Evolutionary conservation across 2,888 invertebrate species (phyloP), one percentile per base, ranked within the genome.

Genomic region (Cryptus armator): DNA sequence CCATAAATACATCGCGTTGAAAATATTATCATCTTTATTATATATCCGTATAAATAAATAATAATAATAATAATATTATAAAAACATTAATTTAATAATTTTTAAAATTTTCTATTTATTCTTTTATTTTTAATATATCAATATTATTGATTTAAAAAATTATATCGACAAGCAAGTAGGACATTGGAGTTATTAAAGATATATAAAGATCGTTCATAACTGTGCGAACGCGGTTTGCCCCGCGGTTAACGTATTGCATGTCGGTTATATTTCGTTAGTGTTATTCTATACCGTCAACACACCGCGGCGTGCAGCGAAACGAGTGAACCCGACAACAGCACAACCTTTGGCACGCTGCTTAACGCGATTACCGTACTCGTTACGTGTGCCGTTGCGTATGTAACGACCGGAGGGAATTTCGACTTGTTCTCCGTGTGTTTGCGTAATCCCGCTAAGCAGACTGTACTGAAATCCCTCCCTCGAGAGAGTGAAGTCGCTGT

Each of bases 191-290:
- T 37, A 37, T 37, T 37, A 7, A 37, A 37, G 6, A 37, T 37
- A 37, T 37, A 37, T 37, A 19, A 56, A 24, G n/a, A 12, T 53
- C 19, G 53, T 37, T 62, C 46, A 48, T 44, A 16, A 62, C 43
- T 78, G 72, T 78, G 83, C 78, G 78, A 78, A 83, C 43, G 78
- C 51, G 62, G 83, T 78, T 62, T 67, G 56, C 78, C 48, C 37
- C 68, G 83, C 62, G 83, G 83, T 83, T 74, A 43, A 44, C 43
- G 72, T 51, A 78, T 83, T 70, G 70, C 43, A 44, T 79, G 62
- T 83, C 75, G 56, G 46, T 51, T 70, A 48, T 70, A 46, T 66
- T 24, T 70, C 59, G 68, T 51, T 43, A 14, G 12, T 48, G 53
- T 56, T 71, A 51, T 46, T 43, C 43, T 51, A 72, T 59, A 68